A percentile compares a stretch with the other conserved stretches of the same genome.
These are phyloP conservation scores for Eulemur mongoz DNA, from an alignment of 2,797 vertebrate genomes.

Conservation along the genomic window DNA sequence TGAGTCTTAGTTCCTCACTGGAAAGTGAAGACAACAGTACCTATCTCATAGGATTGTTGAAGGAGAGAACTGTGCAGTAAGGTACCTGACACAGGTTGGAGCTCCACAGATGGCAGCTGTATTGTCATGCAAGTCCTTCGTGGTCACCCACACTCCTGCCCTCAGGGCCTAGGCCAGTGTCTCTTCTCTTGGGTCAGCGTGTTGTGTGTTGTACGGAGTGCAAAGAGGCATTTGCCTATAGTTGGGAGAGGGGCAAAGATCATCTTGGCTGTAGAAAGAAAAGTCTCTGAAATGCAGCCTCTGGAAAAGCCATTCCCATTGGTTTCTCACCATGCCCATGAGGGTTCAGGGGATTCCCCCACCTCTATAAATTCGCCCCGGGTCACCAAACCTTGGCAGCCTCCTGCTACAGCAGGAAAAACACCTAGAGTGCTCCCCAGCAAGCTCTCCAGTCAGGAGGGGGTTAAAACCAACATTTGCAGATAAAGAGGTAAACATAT, in stretches of 20 bases:
- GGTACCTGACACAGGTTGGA: not conserved
- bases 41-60: not conserved
- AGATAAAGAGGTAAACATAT: constrained; percentile 91
- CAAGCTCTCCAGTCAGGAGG: constrained; percentile 50
- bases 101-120: too few species aligned
- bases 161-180: not conserved
- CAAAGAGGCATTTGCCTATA: not conserved
- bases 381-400: not conserved
- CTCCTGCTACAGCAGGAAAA: not conserved
- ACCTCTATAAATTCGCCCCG: constrained; percentile 51
- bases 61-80: not conserved
- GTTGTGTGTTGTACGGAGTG: not conserved
- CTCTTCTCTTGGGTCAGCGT: not conserved
- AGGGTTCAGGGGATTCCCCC: not conserved
- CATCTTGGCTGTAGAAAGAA: not conserved
- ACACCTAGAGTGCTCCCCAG: not conserved
- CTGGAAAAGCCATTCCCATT: not conserved
- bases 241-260: not conserved
- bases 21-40: not conserved
- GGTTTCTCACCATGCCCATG: not conserved
- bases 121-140: not conserved
- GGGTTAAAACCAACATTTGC: constrained; percentile 89
- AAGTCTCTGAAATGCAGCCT: not conserved
- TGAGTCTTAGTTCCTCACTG: not conserved
- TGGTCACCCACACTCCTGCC: not conserved